phyloP scores from a whole-genome alignment of 2,113 vertebrate species.

The Apus apus region DNA sequence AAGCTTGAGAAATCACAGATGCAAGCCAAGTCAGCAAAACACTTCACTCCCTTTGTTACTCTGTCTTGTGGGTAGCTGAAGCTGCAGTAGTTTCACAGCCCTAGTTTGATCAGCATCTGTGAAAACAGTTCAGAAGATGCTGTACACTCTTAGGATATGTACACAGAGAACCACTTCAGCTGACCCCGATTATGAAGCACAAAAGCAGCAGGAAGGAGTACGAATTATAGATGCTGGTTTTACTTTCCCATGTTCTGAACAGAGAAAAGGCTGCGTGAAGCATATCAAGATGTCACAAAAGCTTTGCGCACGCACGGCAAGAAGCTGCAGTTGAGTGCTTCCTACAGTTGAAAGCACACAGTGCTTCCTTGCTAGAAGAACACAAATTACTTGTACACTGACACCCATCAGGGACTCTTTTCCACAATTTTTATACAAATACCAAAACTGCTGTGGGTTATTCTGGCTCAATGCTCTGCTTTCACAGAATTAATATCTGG shows the following conservation, averaged over 20 bases:
- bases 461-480: not conserved
- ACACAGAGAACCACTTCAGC: not conserved
- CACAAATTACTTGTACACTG: not conserved
- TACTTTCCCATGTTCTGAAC: not conserved
- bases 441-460: not conserved
- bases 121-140: not conserved
- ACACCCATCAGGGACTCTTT: not conserved
- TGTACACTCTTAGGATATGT: not conserved
- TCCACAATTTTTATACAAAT: not conserved
- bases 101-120: not conserved
- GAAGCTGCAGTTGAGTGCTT: not conserved
- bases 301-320: not conserved
- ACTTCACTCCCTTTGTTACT: not conserved
- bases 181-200: not conserved
- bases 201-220: not conserved
- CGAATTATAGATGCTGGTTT: not conserved
- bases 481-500: not conserved
- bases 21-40: not conserved
- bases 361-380: not conserved
- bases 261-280: not conserved
- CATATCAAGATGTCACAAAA: not conserved
- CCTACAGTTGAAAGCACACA: not conserved
- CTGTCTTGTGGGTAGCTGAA: not conserved
- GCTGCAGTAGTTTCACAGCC: fast-evolving
- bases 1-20: not conserved